These are phyloP conservation scores for Tichodroma muraria DNA, from an alignment of 2,113 vertebrate genomes.

Conservation along the genomic window DNA sequence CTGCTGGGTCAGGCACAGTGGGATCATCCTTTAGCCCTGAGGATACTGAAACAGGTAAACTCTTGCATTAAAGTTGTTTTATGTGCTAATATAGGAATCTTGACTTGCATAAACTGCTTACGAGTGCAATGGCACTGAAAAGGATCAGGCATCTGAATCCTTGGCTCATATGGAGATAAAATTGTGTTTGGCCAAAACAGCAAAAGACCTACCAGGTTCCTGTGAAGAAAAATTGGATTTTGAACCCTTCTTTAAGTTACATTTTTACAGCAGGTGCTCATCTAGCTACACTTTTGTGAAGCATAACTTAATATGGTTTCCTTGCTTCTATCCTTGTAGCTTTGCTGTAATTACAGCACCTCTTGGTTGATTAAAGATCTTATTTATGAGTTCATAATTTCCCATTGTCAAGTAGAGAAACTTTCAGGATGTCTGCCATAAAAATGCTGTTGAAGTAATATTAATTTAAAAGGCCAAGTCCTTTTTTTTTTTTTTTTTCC, in stretches of 20 bases:
- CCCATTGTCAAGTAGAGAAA: not conserved
- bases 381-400: not conserved
- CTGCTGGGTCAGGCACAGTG: not conserved
- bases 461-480: not conserved
- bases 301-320: not conserved
- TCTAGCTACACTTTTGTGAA: not conserved
- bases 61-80: not conserved
- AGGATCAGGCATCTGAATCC: not conserved
- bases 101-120: not conserved
- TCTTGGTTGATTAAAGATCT: not conserved
- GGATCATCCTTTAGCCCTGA: not conserved
- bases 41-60: not conserved
- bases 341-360: not conserved
- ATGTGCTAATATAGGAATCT: not conserved
- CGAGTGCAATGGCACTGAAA: not conserved
- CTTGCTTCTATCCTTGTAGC: not conserved
- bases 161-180: not conserved
- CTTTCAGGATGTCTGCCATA: not conserved
- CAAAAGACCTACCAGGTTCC: not conserved
- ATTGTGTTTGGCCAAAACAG: not conserved
- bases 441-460: not conserved
- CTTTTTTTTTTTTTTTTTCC: too few relatives aligned
- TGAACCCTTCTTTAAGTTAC: not conserved
- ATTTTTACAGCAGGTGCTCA: not conserved
- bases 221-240: not conserved